phyloP scores from a whole-genome alignment of 2,113 vertebrate species.

The Scolopax mira region DNA sequence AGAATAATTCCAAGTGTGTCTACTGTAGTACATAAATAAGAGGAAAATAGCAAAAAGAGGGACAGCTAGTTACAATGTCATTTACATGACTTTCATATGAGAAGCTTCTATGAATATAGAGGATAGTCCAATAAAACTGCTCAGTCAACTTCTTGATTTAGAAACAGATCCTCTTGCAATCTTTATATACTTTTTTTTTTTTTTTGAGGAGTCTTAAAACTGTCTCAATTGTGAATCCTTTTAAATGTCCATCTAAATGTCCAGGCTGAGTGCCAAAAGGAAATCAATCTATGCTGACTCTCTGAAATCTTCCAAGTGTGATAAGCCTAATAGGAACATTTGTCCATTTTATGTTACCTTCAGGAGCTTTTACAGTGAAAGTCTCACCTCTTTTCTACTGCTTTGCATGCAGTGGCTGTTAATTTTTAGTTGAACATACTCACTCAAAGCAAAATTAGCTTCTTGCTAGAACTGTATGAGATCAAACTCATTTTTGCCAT shows the following conservation, averaged over 20 bases:
- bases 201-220: not conserved
- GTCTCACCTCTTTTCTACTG: not conserved
- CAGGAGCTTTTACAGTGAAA: constrained; percentile 5
- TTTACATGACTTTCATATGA: not conserved
- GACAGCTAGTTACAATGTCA: not conserved
- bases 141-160: not conserved
- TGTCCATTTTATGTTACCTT: constrained; percentile 29
- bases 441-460: not conserved
- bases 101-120: not conserved
- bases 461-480: not conserved
- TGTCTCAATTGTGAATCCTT: not conserved
- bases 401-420: not conserved
- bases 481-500: not conserved
- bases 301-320: constrained; percentile 27
- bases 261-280: not conserved
- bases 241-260: constrained; percentile 6
- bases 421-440: not conserved
- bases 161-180: not conserved
- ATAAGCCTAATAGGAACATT: constrained; percentile 30
- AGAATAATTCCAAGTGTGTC: not conserved
- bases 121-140: not conserved
- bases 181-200: not conserved
- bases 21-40: not conserved
- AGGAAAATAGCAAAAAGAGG: not conserved
- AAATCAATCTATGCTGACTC: constrained; percentile 26